Evolutionary conservation across 2,113 vertebrate species (phyloP).

Genomic region (Eptesicus fuscus): DNA sequence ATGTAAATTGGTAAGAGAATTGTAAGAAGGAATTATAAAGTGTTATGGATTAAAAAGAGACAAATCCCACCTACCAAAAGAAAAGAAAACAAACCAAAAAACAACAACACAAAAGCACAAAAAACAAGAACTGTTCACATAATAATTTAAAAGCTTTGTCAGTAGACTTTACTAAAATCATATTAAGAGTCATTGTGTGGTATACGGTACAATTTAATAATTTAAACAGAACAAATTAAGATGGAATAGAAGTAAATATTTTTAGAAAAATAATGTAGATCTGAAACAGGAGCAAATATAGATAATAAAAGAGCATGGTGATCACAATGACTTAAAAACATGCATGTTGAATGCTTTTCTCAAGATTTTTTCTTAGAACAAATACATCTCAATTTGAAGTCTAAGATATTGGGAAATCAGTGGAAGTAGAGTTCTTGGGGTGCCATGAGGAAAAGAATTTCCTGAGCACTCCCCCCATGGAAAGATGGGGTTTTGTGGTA

Average conservation of each 20-base stretch:
- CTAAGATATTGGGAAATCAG: neutral
- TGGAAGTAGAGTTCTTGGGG: no score
- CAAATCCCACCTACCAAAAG: neutral
- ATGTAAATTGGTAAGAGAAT: neutral
- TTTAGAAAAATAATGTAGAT: neutral
- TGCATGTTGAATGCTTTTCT: neutral
- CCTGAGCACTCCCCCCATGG: no score
- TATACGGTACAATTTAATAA: neutral
- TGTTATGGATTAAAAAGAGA: neutral
- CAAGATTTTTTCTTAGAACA: neutral
- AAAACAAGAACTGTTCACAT: neutral
- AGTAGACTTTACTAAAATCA: neutral
- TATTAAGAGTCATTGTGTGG: neutral
- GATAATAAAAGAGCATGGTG: neutral
- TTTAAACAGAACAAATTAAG: neutral
- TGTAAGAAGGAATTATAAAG: neutral
- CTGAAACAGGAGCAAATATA: neutral
- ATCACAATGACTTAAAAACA: neutral
- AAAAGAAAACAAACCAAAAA: neutral
- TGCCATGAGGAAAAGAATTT: no score
- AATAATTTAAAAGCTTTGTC: neutral
- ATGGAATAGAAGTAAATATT: neutral
- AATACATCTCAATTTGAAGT: neutral
- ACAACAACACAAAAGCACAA: no score
- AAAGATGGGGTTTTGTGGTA: no score